Evolutionary conservation across 2,797 vertebrate species (phyloP).

Genomic region (Pangasius sanitwongsei): DNA sequence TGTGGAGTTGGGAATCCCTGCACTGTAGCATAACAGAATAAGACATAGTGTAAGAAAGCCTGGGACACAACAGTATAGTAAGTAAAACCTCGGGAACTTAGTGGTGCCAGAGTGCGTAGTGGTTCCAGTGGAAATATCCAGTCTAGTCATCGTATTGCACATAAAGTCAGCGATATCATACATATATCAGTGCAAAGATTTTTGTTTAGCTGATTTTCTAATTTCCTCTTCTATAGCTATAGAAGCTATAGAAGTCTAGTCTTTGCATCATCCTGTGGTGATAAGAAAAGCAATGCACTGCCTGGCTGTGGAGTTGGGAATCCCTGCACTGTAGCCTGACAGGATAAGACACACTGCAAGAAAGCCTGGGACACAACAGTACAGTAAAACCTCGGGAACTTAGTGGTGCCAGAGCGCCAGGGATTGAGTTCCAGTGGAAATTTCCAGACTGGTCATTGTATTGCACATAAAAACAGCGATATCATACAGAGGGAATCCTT

Average conservation of each 20-base stretch:
- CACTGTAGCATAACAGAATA: neutral
- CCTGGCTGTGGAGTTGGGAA: neutral
- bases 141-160: neutral
- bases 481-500: neutral
- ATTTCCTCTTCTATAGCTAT: too few relatives aligned
- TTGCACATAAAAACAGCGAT: slow-evolving; percentile 3
- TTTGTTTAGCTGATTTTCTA: too few relatives aligned
- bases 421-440: neutral
- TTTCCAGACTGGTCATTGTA: slow-evolving; percentile 27
- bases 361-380: neutral
- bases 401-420: neutral
- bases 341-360: neutral
- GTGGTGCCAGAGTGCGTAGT: neutral
- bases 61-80: neutral
- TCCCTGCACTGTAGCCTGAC: neutral
- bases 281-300: too few relatives aligned
- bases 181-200: too few relatives aligned
- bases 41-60: neutral
- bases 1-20: slow-evolving; percentile 1
- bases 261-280: too few relatives aligned
- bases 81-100: neutral
- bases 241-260: too few relatives aligned
- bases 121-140: slow-evolving; percentile 26
- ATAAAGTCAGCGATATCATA: slow-evolving; percentile 10
- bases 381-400: neutral